A percentile compares a stretch with the other conserved stretches of the same genome.
phyloP scores from a whole-genome alignment of 1,140 invertebrate species.

The Sycophaga agraensis region DNA sequence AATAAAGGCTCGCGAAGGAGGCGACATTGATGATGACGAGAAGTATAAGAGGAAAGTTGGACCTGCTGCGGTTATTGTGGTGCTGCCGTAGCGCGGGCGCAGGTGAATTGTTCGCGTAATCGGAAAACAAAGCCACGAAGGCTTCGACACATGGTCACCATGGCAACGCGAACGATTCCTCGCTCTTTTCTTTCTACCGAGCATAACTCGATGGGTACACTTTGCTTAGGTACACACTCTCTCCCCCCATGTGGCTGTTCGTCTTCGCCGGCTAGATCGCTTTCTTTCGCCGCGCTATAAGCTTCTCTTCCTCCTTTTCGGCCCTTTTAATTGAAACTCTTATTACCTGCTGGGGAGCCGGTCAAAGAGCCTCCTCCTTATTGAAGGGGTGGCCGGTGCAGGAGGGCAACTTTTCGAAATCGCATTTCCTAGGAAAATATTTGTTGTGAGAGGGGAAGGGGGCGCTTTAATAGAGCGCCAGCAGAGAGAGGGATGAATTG shows the following conservation, averaged over 20 bases:
- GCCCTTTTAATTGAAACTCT: slow-evolving; percentile 5
- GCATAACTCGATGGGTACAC: background rate
- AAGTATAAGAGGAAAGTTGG: background rate
- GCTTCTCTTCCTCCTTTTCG: no score
- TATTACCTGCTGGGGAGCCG: background rate
- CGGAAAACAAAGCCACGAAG: background rate
- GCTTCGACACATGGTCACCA: background rate
- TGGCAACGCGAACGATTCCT: background rate
- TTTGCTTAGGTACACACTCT: background rate
- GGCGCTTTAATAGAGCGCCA: no score
- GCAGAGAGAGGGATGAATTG: no score
- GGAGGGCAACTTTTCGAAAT: no score
- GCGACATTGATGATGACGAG: background rate
- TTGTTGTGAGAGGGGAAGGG: no score
- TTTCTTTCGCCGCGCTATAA: background rate
- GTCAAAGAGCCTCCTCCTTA: background rate
- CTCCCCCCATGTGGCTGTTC: background rate
- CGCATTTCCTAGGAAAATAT: no score
- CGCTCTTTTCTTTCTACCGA: background rate
- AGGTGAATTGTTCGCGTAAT: background rate
- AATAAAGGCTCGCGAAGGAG: background rate
- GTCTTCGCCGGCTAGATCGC: background rate
- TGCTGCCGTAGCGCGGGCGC: background rate
- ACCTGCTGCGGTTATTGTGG: background rate
- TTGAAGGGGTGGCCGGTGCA: no score